A percentile compares a stretch with the other conserved stretches of the same genome.
Evolutionary conservation across 1,140 invertebrate species (phyloP).

Genomic region (Maniola jurtina): DNA sequence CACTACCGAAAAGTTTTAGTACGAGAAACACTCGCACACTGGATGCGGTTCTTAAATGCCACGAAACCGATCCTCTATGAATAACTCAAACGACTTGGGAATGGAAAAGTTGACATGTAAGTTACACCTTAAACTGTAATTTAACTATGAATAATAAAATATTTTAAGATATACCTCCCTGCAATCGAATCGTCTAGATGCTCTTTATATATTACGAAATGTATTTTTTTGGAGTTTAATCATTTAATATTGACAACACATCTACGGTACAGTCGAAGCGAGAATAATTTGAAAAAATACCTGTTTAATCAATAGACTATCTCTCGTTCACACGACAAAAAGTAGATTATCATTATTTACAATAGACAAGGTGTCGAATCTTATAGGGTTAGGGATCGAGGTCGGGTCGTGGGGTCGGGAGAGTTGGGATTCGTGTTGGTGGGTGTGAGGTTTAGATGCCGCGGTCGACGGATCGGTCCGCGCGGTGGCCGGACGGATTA

Average conservation of each 20-base stretch:
- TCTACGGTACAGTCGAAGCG: constrained; percentile 78
- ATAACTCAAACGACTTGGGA: constrained; percentile 50
- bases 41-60: constrained; percentile 43
- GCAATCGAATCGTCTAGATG: constrained; percentile 73
- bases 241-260: constrained; percentile 76
- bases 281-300: constrained; percentile 78
- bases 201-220: constrained; percentile 71
- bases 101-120: constrained; percentile 42
- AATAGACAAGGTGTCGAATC: constrained; percentile 57
- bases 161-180: constrained; percentile 73
- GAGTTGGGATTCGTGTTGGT: constrained; percentile 34
- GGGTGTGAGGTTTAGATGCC: constrained; percentile 54
- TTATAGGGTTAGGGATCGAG: constrained; percentile 35
- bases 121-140: constrained; percentile 68
- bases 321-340: constrained; percentile 77
- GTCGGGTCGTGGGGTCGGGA: constrained; percentile 32
- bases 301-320: constrained; percentile 75
- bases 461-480: constrained; percentile 59
- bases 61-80: constrained; percentile 47
- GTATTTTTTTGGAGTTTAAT: constrained; percentile 74
- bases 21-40: constrained; percentile 44
- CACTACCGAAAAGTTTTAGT: constrained; percentile 51
- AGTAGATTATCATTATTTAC: constrained; percentile 75
- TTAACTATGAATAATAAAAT: constrained; percentile 75
- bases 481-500: constrained; percentile 57